Base-by-base conservation (phyloP, 2,797 vertebrate genomes). In the Merluccius polli region DNA sequence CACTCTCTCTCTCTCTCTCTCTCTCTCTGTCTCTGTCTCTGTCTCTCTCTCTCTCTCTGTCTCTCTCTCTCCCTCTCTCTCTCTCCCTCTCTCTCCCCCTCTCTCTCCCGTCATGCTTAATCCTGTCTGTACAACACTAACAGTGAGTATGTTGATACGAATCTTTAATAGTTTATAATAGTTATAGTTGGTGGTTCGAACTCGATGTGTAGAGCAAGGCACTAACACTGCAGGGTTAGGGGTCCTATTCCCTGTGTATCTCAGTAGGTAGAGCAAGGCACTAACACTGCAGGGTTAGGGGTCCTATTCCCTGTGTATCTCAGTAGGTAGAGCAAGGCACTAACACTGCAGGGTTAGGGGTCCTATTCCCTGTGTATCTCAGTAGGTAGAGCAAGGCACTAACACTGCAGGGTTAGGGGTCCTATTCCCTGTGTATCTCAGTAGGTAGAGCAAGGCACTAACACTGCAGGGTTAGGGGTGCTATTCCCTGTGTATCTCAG, bases 11-110 rank as follows among this genome's bases (percentile, higher is more conserved):
- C 76, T 71, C 73, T 31, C 16, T 29, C 73, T 67, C 70, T 73
- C n/a, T 52, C 48, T 52, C 48, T 52, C 48, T 52, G 31, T 70
- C 68, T 70, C 30, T 70, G 16, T 52, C 48, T 7, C 48, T 44
- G n/a, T 67, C 69, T 70, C 68, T 70, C 30, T 70, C 48, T 52
- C 48, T 7, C 48, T 44, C 41, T 44, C 41, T 18, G 12, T 44
- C 41, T 44, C 41, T 8, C 3, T 59, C 59, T 75, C 32, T 30
- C 76, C 69, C 72, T 29, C 13, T 24, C 73, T 68, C 70, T 73
- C 18, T 59, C 52, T n/a, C 52, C 9, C n/a, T 5, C 16, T 81
- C 70, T 89, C 87, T 44, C 59, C 80, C 24, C 81, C 6, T 59
- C 52, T 59, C 2, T 59, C 52, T 59, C 59, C 59, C 24, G 24